These are phyloP conservation scores for Pogonomyrmex californicus DNA, from an alignment of 1,140 invertebrate genomes.

Conservation along the genomic window DNA sequence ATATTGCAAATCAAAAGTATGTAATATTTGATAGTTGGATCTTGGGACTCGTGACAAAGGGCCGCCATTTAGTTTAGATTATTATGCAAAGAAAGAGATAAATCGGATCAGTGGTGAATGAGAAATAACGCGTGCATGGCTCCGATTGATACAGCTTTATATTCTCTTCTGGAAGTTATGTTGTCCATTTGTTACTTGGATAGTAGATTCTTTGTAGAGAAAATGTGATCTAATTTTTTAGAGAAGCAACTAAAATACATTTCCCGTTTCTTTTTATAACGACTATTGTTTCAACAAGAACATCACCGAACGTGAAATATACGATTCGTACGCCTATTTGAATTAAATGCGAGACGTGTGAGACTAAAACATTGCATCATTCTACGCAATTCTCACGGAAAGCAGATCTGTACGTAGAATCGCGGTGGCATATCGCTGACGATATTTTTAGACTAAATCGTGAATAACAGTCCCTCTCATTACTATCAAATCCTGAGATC, in stretches of 20 bases:
- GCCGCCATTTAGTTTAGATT: not conserved
- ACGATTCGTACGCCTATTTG: not conserved
- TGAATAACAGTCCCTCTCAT: not conserved
- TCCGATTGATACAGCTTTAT: slow-evolving; percentile 32
- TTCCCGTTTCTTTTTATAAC: not conserved
- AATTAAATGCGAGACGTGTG: not conserved
- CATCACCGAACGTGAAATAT: not conserved
- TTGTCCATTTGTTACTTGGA: slow-evolving; percentile 29
- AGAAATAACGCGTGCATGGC: slow-evolving; percentile 13
- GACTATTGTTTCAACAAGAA: not conserved
- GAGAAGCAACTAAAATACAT: not conserved
- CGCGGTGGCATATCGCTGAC: not conserved
- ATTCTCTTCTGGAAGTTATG: slow-evolving; percentile 16
- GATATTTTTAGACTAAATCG: slow-evolving; percentile 6
- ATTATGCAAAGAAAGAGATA: slow-evolving; percentile 2
- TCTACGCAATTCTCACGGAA: slow-evolving; percentile 40
- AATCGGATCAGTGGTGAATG: slow-evolving; percentile 17
- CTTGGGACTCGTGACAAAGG: not conserved
- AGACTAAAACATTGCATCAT: slow-evolving; percentile 29
- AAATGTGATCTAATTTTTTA: slow-evolving; percentile 40
- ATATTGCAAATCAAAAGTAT: slow-evolving; percentile 4
- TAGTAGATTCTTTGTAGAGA: slow-evolving; percentile 19
- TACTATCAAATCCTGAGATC: not conserved
- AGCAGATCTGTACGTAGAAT: slow-evolving; percentile 3
- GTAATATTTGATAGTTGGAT: not conserved